Base-by-base conservation (phyloP, 2,797 vertebrate species). In the Sus cebifrons region DNA sequence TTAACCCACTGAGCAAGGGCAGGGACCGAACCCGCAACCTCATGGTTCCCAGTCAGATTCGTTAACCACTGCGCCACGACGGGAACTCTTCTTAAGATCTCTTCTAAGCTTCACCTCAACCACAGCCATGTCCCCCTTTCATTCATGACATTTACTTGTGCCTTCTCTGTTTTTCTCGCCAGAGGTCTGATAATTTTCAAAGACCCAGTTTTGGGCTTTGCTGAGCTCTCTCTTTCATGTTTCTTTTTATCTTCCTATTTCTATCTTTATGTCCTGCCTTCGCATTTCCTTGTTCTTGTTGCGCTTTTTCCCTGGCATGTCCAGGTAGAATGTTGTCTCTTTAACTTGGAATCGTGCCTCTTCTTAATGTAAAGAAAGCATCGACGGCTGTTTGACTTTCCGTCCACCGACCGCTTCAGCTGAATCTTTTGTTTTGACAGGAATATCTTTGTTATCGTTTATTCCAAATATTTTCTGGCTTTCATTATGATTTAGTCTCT, bases 281-380 rank as follows among this genome's bases (percentile, higher is more conserved):
- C 86, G 85, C 6, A 79, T 78, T 92, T 92, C 52, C 85, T 81
- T 90, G 13, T 25, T 83, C 74, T 78, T 71, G 21, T 56, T 82
- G 27, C 78, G 78, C 21, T 82, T 89, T 95, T 58, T 32, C 32
- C 8, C 14, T 85, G 86, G n/a, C n/a, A 54, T 84, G 56, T 91
- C 64, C 65, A 86, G 16, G 67, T 93, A 17, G 5, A 79, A 87
- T 89, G 84, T 84, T 84, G n/a, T 89, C 29, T 92, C 54, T 60
- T 92, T 74, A 60, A 85, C 58, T 73, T 97, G 81, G n/a, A 94
- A 65, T 0, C 12, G 84, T 90, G 78, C 16, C 21, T 89, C 36
- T 77, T 79, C 77, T 95, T 81, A 89, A 36, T 44, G 8, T 36
- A 81, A 96, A 96, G n/a, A 81, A 96, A 96, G n/a, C 12, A 32